Conservation (phyloP, 2,113 vertebrate species). For the Mesembrinibis cayennensis region DNA sequence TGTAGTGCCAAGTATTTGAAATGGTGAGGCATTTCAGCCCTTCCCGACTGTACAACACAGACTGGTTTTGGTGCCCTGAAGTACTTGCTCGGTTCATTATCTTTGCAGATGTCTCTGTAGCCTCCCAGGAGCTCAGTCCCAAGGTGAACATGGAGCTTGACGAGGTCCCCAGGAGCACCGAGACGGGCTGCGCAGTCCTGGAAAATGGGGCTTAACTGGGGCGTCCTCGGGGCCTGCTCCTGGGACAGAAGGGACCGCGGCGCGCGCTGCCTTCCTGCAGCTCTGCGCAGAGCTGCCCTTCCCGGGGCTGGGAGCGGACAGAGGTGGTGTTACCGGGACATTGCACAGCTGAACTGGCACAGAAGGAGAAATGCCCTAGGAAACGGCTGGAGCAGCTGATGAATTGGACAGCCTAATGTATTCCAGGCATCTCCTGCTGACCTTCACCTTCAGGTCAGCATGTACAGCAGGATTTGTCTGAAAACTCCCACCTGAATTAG, state of each 20-base stretch:
- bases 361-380: neutral
- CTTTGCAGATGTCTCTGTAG: neutral
- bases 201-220: neutral
- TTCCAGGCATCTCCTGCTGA: slow-evolving; percentile 8
- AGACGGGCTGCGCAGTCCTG: neutral
- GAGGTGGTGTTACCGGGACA: neutral
- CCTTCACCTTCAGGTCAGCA: neutral
- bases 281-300: neutral
- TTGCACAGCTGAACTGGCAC: neutral
- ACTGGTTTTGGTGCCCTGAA: neutral
- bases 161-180: neutral
- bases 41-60: neutral
- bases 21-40: neutral
- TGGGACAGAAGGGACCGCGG: neutral
- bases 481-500: neutral
- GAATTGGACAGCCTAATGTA: neutral
- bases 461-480: neutral
- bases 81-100: neutral
- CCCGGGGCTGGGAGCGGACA: neutral
- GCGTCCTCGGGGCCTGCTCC: neutral
- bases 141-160: neutral
- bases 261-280: neutral
- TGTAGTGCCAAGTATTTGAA: neutral
- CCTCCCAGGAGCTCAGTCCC: neutral
- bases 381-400: neutral